phyloP scores from a whole-genome alignment of 2,888 invertebrate genomes.

The Thyatira batis region DNA sequence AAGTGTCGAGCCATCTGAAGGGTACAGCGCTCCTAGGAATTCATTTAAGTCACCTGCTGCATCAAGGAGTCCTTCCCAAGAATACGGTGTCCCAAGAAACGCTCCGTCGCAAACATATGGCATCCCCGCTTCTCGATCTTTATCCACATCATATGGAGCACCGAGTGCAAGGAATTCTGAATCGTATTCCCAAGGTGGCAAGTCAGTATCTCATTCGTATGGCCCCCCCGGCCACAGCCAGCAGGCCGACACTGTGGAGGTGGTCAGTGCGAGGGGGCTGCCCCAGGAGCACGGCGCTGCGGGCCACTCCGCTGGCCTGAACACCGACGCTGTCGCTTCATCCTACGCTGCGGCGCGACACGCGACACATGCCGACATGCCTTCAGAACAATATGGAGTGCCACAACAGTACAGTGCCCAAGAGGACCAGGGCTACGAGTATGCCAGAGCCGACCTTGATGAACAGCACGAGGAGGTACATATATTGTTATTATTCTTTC shows the following conservation, averaged over 20 bases:
- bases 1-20: neutral
- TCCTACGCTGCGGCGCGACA: slow-evolving; percentile 56
- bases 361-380: slow-evolving; percentile 47
- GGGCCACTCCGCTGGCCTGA: slow-evolving; percentile 50
- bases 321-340: slow-evolving; percentile 55
- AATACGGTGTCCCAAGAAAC: neutral
- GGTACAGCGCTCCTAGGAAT: neutral
- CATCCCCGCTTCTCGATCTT: neutral
- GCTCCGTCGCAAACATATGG: neutral
- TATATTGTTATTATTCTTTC: neutral
- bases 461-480: slow-evolving; percentile 59
- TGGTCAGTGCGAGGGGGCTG: slow-evolving; percentile 5
- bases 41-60: neutral
- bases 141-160: slow-evolving; percentile 25
- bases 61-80: neutral
- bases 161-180: neutral
- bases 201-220: neutral
- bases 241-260: neutral
- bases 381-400: slow-evolving; percentile 66
- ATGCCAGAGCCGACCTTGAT: slow-evolving; percentile 55
- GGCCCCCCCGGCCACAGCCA: neutral
- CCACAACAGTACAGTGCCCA: slow-evolving; percentile 75
- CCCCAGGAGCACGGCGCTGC: slow-evolving; percentile 78
- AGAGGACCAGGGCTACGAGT: slow-evolving; percentile 53
- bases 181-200: too few relatives aligned